Evolutionary conservation across 2,113 vertebrate genomes (phyloP).

Genomic region (Onychorhynchus coronatus): DNA sequence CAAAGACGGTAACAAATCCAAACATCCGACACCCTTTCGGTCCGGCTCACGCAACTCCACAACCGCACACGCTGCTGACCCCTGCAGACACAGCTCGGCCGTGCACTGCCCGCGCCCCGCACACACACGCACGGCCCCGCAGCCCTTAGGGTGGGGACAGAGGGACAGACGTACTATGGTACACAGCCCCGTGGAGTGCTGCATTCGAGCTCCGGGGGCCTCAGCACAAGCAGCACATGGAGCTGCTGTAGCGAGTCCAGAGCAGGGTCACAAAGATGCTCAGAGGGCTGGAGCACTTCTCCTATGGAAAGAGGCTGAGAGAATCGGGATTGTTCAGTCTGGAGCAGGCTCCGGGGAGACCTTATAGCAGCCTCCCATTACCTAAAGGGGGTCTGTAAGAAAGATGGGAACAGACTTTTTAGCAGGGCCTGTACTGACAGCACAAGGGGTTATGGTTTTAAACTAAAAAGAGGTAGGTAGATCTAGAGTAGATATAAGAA

Average conservation of each 20-base stretch:
- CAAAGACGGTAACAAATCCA: not conserved
- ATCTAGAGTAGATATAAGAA: not conserved
- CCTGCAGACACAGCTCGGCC: not conserved
- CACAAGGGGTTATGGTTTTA: not conserved
- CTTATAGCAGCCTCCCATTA: too few relatives aligned
- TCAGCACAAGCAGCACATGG: not conserved
- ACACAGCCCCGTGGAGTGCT: not conserved
- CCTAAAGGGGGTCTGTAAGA: not conserved
- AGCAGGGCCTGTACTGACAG: not conserved
- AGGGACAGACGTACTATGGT: accelerated
- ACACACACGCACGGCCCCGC: not conserved
- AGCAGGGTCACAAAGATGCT: not conserved
- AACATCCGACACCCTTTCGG: accelerated
- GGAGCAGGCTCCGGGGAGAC: not conserved
- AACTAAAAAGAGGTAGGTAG: not conserved
- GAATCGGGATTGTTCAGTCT: not conserved
- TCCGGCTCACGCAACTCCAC: accelerated
- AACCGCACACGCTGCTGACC: not conserved
- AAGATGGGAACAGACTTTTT: not conserved
- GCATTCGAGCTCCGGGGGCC: accelerated
- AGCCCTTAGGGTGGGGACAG: not conserved
- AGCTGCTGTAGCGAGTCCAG: not conserved
- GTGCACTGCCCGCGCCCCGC: not conserved
- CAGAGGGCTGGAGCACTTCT: not conserved
- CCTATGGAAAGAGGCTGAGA: too few relatives aligned